phyloP scores from a whole-genome alignment of 2,888 invertebrate species.

The Aspidapion aeneum region DNA sequence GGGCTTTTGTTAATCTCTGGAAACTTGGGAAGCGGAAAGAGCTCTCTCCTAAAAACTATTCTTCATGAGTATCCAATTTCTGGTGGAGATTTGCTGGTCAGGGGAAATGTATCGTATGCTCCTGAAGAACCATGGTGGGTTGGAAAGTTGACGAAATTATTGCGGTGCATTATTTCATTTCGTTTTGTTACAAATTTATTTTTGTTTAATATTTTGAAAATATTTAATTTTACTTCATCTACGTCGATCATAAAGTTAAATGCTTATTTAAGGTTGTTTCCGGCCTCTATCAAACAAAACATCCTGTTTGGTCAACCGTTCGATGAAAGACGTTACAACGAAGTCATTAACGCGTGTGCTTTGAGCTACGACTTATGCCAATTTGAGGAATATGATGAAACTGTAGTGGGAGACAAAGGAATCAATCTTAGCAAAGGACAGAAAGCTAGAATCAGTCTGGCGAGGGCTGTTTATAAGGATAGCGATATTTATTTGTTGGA shows the following conservation, averaged over 20 bases:
- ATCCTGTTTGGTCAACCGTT: slow-evolving; percentile 43
- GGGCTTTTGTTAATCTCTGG: slow-evolving; percentile 57
- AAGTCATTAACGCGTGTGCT: slow-evolving; percentile 47
- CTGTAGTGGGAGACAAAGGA: slow-evolving; percentile 61
- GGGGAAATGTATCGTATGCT: slow-evolving; percentile 38
- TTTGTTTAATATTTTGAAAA: too few species aligned
- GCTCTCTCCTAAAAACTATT: slow-evolving; percentile 35
- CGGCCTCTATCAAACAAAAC: slow-evolving; percentile 37
- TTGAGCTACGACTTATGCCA: slow-evolving; percentile 51
- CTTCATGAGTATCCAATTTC: slow-evolving; percentile 32
- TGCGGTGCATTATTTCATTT: too few species aligned
- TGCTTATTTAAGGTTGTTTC: slow-evolving; percentile 30
- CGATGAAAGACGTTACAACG: slow-evolving; percentile 40
- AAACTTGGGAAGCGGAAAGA: slow-evolving; percentile 48
- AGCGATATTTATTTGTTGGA: slow-evolving; percentile 40
- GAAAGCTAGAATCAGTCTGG: slow-evolving; percentile 39
- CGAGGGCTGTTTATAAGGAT: slow-evolving; percentile 37
- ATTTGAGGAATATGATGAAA: slow-evolving; percentile 44
- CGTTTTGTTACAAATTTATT: too few species aligned
- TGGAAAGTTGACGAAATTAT: too few species aligned
- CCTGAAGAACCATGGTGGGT: slow-evolving; percentile 38
- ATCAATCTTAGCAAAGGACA: slow-evolving; percentile 61
- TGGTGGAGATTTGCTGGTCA: slow-evolving; percentile 29
- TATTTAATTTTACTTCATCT: too few species aligned
- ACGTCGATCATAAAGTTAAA: too few species aligned